Evolutionary conservation across 2,113 vertebrate genomes (phyloP).

Genomic region (Alligator sinensis): DNA sequence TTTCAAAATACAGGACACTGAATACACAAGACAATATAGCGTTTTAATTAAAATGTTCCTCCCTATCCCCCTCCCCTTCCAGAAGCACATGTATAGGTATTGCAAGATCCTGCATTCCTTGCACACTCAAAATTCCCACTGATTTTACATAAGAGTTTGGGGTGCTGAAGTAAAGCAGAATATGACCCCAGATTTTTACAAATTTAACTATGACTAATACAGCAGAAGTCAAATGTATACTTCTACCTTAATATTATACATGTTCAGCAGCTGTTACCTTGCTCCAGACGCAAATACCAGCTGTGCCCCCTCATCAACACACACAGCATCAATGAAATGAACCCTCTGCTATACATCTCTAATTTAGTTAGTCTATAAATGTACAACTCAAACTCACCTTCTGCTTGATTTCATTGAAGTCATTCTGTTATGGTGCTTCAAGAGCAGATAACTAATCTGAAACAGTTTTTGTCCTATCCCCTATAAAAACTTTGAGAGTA

Average conservation of each 20-base stretch:
- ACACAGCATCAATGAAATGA: too few relatives aligned
- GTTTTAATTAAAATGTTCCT: too few relatives aligned
- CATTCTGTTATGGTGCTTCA: neutral
- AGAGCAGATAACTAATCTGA: neutral
- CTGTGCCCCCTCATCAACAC: too few relatives aligned
- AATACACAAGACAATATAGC: too few relatives aligned
- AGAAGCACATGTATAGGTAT: too few relatives aligned
- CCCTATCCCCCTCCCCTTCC: too few relatives aligned
- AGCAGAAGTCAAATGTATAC: rapidly evolving
- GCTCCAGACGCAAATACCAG: too few relatives aligned
- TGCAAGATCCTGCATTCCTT: neutral
- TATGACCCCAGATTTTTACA: neutral
- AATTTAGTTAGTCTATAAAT: too few relatives aligned
- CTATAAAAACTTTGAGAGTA: neutral
- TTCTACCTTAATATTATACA: neutral
- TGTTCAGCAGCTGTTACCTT: neutral
- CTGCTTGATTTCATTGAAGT: neutral
- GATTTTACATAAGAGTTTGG: neutral
- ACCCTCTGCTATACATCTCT: too few relatives aligned
- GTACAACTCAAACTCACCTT: too few relatives aligned
- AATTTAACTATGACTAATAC: neutral
- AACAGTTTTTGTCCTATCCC: neutral
- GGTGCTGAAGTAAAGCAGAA: neutral
- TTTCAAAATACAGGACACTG: too few relatives aligned
- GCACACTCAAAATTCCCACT: neutral